These are phyloP conservation scores for Hylyphantes graminicola DNA, from an alignment of 1,140 invertebrate species.

Conservation along the genomic window DNA sequence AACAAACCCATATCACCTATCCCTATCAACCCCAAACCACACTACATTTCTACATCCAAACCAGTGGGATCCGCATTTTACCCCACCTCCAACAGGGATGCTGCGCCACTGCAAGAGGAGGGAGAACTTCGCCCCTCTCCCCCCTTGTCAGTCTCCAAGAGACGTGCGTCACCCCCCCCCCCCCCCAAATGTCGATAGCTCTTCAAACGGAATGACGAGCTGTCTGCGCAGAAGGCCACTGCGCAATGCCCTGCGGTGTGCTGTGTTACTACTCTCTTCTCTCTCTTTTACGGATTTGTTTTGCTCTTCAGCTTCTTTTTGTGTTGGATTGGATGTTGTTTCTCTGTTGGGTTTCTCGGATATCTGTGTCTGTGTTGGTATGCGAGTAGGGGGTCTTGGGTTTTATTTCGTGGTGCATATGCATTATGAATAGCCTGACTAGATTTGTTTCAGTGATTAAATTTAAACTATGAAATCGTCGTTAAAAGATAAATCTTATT, in stretches of 20 bases:
- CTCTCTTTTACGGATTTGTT: conserved; percentile 5
- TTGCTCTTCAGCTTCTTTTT: not conserved
- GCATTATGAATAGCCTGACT: not conserved
- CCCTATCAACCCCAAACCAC: too few relatives aligned
- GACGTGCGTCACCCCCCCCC: conserved; percentile 52
- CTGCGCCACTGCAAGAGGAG: conserved; percentile 2
- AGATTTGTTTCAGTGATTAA: too few relatives aligned
- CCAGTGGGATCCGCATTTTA: not conserved
- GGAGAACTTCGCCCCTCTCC: conserved; percentile 6
- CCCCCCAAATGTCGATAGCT: conserved; percentile 44
- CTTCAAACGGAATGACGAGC: conserved; percentile 49
- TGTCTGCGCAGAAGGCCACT: conserved; percentile 38
- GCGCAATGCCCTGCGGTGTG: conserved; percentile 46
- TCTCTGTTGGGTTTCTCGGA: not conserved
- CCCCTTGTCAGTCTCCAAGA: conserved; percentile 51
- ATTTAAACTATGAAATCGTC: too few relatives aligned
- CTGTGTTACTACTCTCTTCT: conserved; percentile 31
- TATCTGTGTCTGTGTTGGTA: not conserved
- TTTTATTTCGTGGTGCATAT: not conserved
- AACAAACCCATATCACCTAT: too few relatives aligned
- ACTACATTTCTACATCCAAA: too few relatives aligned
- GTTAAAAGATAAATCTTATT: too few relatives aligned
- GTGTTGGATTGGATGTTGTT: not conserved
- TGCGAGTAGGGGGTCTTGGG: not conserved
- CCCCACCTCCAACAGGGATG: conserved; percentile 22